Conservation (phyloP, 2,797 vertebrate genomes). For the Pteropus rufus region DNA sequence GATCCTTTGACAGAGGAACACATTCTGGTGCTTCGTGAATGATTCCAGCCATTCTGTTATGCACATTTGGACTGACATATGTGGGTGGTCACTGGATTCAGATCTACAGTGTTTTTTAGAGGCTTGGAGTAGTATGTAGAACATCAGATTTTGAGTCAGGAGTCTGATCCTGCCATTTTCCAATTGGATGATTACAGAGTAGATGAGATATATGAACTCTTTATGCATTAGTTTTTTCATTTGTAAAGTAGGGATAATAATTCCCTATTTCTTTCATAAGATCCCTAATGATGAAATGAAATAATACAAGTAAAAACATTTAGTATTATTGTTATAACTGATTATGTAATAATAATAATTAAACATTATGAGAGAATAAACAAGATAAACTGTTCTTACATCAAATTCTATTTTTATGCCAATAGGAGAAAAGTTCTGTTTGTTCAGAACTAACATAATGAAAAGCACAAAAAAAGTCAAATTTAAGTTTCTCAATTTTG, state of each 20-base stretch:
- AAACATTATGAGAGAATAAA: constrained; percentile 29
- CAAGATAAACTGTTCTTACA: not conserved
- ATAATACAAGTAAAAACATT: constrained; percentile 41
- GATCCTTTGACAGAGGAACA: not conserved
- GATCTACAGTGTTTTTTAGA: not conserved
- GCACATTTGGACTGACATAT: not conserved
- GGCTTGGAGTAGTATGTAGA: not conserved
- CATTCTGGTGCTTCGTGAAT: not conserved
- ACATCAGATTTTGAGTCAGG: not conserved
- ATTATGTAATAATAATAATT: constrained; percentile 48
- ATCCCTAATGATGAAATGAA: constrained; percentile 58
- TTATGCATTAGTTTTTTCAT: not conserved
- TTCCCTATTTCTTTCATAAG: constrained; percentile 36
- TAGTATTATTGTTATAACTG: constrained; percentile 46
- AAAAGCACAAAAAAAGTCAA: not conserved
- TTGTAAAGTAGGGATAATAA: constrained; percentile 34
- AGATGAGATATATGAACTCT: not conserved
- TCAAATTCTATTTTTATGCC: not conserved
- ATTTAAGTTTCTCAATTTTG: not conserved
- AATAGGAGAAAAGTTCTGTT: not conserved
- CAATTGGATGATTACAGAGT: not conserved
- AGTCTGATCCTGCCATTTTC: not conserved
- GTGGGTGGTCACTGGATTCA: not conserved
- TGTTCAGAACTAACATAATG: not conserved
- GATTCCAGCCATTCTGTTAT: not conserved